Percentiles rank a stretch among this genome's conserved stretches.
Conservation (phyloP, 2,888 invertebrate genomes). For the Arrhopalites spinosus region DNA sequence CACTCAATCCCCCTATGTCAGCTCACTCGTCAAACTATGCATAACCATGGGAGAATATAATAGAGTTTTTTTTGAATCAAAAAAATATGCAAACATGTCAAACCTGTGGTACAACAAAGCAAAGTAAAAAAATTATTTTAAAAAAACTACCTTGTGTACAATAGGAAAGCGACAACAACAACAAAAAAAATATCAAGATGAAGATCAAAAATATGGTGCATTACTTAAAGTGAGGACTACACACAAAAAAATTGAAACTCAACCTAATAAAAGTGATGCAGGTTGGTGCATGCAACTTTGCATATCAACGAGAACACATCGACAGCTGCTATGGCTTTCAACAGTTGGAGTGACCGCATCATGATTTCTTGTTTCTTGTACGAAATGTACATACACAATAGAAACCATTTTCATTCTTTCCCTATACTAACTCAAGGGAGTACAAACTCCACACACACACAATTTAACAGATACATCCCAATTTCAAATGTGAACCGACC, state of each 20-base stretch:
- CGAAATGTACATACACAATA: not conserved
- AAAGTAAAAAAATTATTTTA: too few relatives aligned
- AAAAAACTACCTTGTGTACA: too few relatives aligned
- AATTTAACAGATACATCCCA: too few relatives aligned
- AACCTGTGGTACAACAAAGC: not conserved
- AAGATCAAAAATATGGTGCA: too few relatives aligned
- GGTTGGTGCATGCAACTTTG: too few relatives aligned
- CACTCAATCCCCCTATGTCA: too few relatives aligned
- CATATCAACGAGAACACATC: not conserved
- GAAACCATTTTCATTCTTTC: not conserved
- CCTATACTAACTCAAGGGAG: not conserved
- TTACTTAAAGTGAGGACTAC: not conserved
- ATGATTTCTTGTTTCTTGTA: not conserved
- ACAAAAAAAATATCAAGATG: too few relatives aligned
- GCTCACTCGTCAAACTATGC: too few relatives aligned
- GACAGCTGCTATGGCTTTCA: not conserved
- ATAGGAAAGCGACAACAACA: too few relatives aligned
- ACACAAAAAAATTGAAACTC: not conserved
- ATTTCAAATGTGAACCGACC: conserved; percentile 11
- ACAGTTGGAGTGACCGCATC: not conserved
- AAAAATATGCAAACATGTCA: conserved; percentile 9
- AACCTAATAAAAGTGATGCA: conserved; percentile 3
- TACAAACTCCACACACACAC: not conserved
- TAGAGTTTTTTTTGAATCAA: too few relatives aligned
- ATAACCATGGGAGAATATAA: too few relatives aligned